These are phyloP conservation scores for Gerris lacustris DNA, from an alignment of 2,888 invertebrate genomes.

Conservation along the genomic window DNA sequence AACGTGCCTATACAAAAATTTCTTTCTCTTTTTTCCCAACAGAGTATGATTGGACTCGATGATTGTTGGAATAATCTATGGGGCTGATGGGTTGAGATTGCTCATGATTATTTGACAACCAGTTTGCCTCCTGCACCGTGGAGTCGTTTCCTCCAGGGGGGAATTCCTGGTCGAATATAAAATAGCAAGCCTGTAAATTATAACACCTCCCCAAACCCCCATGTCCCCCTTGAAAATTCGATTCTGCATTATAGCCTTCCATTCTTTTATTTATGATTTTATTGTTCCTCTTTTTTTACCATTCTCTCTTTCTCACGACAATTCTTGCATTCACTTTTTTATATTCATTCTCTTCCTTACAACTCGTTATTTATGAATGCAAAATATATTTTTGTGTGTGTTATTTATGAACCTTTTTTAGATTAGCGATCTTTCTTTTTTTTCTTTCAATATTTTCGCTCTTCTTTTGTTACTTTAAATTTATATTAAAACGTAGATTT, in stretches of 20 bases:
- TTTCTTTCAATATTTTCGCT: too few species aligned
- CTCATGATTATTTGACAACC: background rate
- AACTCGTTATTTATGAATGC: background rate
- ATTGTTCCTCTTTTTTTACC: background rate
- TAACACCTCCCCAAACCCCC: background rate
- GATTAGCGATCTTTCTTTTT: too few species aligned
- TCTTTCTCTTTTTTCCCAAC: too few species aligned
- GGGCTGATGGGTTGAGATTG: background rate
- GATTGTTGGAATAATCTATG: too few species aligned
- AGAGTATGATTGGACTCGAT: too few species aligned
- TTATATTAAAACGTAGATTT: too few species aligned
- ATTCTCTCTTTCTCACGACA: background rate
- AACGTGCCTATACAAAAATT: too few species aligned
- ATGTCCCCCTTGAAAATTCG: background rate
- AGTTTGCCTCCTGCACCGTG: background rate
- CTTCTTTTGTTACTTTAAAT: too few species aligned
- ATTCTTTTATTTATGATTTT: conserved; percentile 1
- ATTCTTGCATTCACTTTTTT: background rate
- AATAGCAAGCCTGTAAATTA: background rate
- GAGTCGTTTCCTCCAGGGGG: background rate
- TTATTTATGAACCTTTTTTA: too few species aligned
- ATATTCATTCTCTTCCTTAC: background rate
- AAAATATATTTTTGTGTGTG: background rate
- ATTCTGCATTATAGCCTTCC: background rate
- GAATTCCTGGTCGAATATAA: background rate